Conservation (phyloP, 2,797 vertebrate genomes). For the Prionace glauca region DNA sequence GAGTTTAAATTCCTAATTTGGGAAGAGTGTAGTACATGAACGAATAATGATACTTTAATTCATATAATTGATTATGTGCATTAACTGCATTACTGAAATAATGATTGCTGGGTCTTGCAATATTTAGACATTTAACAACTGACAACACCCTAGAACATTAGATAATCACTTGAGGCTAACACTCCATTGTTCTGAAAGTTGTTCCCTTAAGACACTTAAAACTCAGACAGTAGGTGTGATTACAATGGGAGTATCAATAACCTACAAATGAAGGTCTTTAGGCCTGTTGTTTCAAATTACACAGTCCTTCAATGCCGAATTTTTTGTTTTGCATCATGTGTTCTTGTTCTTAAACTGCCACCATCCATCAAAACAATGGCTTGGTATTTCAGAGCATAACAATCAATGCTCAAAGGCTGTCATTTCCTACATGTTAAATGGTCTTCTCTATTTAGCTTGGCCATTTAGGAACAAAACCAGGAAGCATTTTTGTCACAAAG, state of each 20-base stretch:
- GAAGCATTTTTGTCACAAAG: background rate
- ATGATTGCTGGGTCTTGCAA: slow-evolving; percentile 20
- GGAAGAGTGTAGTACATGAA: background rate
- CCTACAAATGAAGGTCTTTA: background rate
- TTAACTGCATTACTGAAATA: slow-evolving; percentile 21
- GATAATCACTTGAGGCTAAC: slow-evolving; percentile 18
- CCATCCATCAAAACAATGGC: background rate
- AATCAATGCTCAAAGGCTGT: background rate
- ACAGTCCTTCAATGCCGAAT: background rate
- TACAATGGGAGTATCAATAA: slow-evolving; percentile 18
- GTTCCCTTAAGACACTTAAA: slow-evolving; percentile 17
- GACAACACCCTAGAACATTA: slow-evolving; percentile 12
- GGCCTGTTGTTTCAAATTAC: background rate
- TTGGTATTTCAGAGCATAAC: background rate
- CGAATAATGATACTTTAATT: slow-evolving; percentile 25
- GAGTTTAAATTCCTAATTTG: slow-evolving; percentile 16
- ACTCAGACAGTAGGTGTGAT: background rate
- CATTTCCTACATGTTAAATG: background rate
- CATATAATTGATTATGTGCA: slow-evolving; percentile 30
- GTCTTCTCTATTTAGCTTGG: background rate
- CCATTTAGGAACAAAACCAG: background rate
- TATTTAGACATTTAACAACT: slow-evolving; percentile 22
- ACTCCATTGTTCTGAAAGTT: slow-evolving; percentile 29
- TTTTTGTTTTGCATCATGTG: background rate
- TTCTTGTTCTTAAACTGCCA: background rate